These are phyloP conservation scores for Perithous albicinctus DNA, from an alignment of 2,888 invertebrate species.

Conservation along the genomic window DNA sequence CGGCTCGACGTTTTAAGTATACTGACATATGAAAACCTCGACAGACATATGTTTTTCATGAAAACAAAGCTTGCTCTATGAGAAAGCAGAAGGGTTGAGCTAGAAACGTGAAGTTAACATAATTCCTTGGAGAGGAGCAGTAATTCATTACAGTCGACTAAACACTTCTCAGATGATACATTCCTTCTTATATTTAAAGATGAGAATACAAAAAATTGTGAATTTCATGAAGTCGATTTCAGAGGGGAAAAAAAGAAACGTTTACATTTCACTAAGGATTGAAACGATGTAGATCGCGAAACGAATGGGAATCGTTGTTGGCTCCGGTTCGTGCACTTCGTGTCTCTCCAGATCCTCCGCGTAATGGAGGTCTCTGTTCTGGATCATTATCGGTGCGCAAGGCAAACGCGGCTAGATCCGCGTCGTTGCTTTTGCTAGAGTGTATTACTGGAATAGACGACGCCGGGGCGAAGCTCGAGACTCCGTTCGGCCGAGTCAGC, in stretches of 20 bases:
- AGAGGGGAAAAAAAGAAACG: not conserved
- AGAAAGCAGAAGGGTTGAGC: too few species aligned
- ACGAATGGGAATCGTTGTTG: not conserved
- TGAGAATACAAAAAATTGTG: too few species aligned
- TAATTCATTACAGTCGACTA: too few species aligned
- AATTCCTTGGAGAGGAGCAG: too few species aligned
- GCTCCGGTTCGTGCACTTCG: constrained; percentile 27
- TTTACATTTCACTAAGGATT: not conserved
- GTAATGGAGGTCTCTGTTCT: constrained; percentile 46
- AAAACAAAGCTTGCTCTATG: too few species aligned
- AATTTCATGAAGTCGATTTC: too few species aligned
- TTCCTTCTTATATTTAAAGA: too few species aligned
- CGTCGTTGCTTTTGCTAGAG: not conserved
- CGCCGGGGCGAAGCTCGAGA: not conserved
- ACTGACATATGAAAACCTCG: too few species aligned
- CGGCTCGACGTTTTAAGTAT: too few species aligned
- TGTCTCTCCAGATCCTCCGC: constrained; percentile 26
- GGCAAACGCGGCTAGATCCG: constrained; percentile 30
- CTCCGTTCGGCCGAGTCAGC: constrained; percentile 8
- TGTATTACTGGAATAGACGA: not conserved
- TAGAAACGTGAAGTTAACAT: too few species aligned
- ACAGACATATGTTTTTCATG: too few species aligned
- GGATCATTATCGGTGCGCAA: constrained; percentile 45
- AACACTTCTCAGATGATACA: too few species aligned
- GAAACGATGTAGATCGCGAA: not conserved